Base-by-base conservation (phyloP, 2,888 invertebrate genomes). In the Diarsia rubi region DNA sequence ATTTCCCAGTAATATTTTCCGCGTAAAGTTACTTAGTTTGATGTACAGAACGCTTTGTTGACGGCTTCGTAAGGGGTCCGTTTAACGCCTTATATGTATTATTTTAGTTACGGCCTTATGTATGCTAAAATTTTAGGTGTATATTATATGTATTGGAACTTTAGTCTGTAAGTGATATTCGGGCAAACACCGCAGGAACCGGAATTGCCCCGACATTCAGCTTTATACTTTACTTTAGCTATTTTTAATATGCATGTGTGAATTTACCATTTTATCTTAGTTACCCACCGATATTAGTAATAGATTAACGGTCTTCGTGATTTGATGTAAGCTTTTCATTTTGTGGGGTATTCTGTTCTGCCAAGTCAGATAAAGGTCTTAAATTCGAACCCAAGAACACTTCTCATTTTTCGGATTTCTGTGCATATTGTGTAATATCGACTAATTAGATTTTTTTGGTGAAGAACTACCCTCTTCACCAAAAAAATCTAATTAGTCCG, bases 181-280 rank as follows among this genome's bases (percentile, higher is more conserved):
- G 70, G 81, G 84, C 54, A 57, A 81, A 81, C 44, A 63, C 82
- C 68, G 81, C 84, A 63, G 68, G 84, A 62, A 84, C 76, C 81
- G 84, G 81, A 71, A 44, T 68, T 76, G 76, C 68, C 81, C 54
- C n/a, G 27, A 27, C 54, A 75, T 27, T 45, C 37, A 82, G 60
- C 62, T 66, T 69, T 69, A 75, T 69, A 21, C 19, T 42, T 21
- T 69, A 45, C 3, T 60, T 57, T 64, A 81, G n/a, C 12, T 83
- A 64, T 63, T 19, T 76, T 65, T 72, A 49, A 19, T 67, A 52
- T 60, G 52, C 52, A 83, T 69, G 37, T 62, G 42, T 42, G 9
- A 45, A 79, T 69, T 60, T 68, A 84, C 64, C 60, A 81, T 71
- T 70, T 67, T 45, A 59, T 57, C 69, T 12, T 69, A 83, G 74